Percentiles rank a stretch among this genome's conserved stretches.
Conservation (phyloP, 2,888 invertebrate species). For the Oasisia sp. region DNA sequence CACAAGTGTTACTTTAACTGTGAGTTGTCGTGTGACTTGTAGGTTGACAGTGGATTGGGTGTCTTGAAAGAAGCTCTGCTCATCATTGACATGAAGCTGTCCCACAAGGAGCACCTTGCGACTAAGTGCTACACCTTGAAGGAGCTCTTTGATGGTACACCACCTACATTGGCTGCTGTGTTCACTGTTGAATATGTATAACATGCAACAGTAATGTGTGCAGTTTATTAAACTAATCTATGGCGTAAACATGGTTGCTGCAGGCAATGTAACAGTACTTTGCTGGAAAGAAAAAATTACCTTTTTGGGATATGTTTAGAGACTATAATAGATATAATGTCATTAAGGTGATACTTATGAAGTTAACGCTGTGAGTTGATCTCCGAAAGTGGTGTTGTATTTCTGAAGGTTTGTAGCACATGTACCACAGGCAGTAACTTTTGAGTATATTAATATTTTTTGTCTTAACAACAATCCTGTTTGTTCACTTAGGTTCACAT, state of each 20-base stretch:
- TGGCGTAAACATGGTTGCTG: no score
- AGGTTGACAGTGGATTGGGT: conserved; percentile 64
- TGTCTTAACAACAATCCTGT: neutral
- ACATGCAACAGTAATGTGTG: neutral
- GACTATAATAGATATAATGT: no score
- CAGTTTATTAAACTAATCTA: neutral
- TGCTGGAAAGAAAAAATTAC: no score
- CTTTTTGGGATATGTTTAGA: no score
- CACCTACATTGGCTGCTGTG: neutral
- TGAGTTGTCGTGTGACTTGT: conserved; percentile 13
- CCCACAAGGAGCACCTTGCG: conserved; percentile 68
- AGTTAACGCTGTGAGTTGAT: no score
- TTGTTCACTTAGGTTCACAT: neutral
- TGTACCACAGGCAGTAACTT: no score
- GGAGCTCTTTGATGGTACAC: conserved; percentile 65
- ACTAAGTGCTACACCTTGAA: conserved; percentile 66
- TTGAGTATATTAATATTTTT: no score
- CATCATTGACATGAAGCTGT: conserved; percentile 68
- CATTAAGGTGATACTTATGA: no score
- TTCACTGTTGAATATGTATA: neutral
- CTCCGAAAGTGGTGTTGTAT: no score
- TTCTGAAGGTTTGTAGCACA: no score
- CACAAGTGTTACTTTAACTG: no score
- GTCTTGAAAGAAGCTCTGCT: conserved; percentile 67
- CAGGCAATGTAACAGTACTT: no score